Evolutionary conservation across 2,113 vertebrate species (phyloP), one percentile per base, ranked within the genome.

Genomic region (Benitochromis conjunctus): DNA sequence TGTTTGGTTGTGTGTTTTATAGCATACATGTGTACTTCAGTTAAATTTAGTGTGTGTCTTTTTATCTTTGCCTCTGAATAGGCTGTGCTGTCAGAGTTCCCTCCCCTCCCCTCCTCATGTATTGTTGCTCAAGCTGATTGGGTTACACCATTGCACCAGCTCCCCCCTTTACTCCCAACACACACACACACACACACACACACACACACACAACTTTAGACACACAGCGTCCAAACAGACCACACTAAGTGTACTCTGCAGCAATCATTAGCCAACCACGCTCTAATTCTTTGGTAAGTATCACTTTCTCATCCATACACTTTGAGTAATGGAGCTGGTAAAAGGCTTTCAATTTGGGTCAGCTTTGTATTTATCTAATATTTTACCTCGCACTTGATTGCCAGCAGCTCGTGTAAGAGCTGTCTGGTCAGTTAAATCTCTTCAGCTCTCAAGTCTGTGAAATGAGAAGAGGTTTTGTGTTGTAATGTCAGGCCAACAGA

Each of bases 101-200:
- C 86, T 55, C 10, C 38, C 58, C 83, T 79, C 71, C 43, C 83
- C 69, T 54, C 83, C 84, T 82, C 85, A 71, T 92, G 86, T 89
- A 94, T 94, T 95, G 91, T 94, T 82, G 84, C 64, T 91, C 58
- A 90, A 80, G 71, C 85, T 26, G 91, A 92, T 95, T 95, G 82
- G 87, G 92, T 94, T 94, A 92, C 89, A 38, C 91, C 86, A 66
- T 89, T 84, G 90, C 92, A 88, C 84, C 80, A 88, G 54, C 88
- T 79, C 92, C 87, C 88, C 82, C 38, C 87, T 62, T 48, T 87
- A 43, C 57, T 78, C 74, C 34, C 55, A 55, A 6, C 3, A 16
- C 13, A 86, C 89, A 87, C 83, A 86, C 83, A 82, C 77, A 80
- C 77, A 64, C 56, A 48, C 6, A 18, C 14, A 13, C 55, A 8